These are phyloP conservation scores for Eriocheir sinensis DNA, from an alignment of 1,140 invertebrate species.

Conservation along the genomic window DNA sequence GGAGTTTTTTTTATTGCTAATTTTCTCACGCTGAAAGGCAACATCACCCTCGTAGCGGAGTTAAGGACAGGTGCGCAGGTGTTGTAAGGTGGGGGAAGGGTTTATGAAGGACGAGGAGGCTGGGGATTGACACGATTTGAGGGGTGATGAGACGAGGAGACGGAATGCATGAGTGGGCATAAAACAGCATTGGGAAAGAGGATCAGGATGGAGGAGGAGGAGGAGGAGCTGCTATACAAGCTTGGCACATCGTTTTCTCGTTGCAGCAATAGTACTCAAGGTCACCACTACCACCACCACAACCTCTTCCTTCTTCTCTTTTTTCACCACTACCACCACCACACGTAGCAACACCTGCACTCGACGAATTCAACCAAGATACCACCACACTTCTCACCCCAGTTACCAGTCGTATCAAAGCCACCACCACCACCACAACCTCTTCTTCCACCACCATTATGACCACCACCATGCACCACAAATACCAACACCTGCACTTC, in stretches of 20 bases:
- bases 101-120: not conserved
- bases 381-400: no score
- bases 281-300: not conserved
- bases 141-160: no score
- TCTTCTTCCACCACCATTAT: not conserved
- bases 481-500: not conserved
- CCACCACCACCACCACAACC: no score
- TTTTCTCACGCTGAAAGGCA: not conserved
- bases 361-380: no score
- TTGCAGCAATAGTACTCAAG: not conserved
- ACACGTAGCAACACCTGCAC: not conserved
- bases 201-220: conserved; percentile 15
- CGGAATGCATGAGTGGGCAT: not conserved
- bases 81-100: not conserved
- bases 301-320: not conserved
- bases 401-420: no score
- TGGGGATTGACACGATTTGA: no score
- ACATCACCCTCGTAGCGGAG: no score
- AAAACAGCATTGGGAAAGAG: not conserved
- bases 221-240: not conserved
- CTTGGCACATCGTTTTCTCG: not conserved
- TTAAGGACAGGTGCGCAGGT: not conserved
- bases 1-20: no score
- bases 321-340: not conserved
- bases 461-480: not conserved